These are phyloP conservation scores for Tetranychus truncatus DNA, from an alignment of 2,888 invertebrate species.

Conservation along the genomic window DNA sequence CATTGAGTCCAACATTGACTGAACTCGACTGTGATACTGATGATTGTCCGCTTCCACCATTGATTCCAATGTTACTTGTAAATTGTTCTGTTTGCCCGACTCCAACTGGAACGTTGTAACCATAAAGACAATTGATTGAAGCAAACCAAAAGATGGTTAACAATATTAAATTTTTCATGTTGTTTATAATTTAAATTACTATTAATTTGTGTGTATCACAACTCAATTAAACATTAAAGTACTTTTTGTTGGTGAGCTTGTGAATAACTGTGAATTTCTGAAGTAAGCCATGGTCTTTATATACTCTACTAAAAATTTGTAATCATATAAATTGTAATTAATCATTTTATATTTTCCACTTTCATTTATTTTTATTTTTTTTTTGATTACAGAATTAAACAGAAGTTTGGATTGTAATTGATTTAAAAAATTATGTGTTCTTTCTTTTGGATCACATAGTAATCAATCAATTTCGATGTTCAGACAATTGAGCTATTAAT, in stretches of 20 bases:
- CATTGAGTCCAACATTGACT: background rate
- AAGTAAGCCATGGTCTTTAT: too few species aligned
- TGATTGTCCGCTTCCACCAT: background rate
- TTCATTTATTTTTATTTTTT: background rate
- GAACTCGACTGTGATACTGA: background rate
- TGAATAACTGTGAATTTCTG: too few species aligned
- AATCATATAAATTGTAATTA: too few species aligned
- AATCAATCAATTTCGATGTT: too few species aligned
- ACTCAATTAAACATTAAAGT: background rate
- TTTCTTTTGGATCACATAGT: background rate
- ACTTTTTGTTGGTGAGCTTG: background rate
- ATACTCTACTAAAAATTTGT: too few species aligned
- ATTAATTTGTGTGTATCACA: background rate
- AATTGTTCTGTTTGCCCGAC: background rate
- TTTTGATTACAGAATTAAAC: background rate
- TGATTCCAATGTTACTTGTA: background rate
- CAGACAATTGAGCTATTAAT: background rate
- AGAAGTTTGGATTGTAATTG: background rate
- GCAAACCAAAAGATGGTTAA: background rate
- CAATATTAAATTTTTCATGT: background rate
- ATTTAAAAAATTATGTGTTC: background rate
- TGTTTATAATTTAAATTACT: background rate
- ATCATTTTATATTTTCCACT: background rate
- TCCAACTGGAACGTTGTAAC: background rate
- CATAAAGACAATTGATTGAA: background rate